A percentile compares a stretch with the other conserved stretches of the same genome.
Conservation (phyloP, 2,797 vertebrate genomes). For the Thunnus albacares region DNA sequence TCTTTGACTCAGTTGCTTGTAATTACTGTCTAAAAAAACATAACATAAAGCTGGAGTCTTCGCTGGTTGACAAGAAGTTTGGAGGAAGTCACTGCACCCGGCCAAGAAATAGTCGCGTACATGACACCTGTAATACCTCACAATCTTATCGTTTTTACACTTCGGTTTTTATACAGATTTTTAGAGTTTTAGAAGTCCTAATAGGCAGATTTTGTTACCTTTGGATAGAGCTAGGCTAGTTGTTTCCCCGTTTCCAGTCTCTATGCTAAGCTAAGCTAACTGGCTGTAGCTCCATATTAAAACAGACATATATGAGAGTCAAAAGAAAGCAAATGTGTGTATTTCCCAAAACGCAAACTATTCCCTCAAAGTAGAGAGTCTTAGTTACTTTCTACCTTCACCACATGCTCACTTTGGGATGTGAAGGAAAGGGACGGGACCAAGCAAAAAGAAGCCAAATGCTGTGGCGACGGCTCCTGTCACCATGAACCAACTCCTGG, state of each 20-base stretch:
- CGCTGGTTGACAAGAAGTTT: too few relatives aligned
- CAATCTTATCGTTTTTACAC: background rate
- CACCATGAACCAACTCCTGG: constrained; percentile 90
- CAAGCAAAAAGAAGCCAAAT: constrained; percentile 89
- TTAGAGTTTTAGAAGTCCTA: too few relatives aligned
- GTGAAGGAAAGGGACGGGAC: constrained; percentile 91
- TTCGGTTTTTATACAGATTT: too few relatives aligned
- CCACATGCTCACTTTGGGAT: constrained; percentile 85
- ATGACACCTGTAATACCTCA: background rate
- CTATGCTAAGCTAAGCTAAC: too few relatives aligned
- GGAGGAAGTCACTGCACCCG: background rate
- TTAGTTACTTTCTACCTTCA: background rate
- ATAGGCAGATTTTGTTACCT: too few relatives aligned
- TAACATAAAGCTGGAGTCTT: background rate
- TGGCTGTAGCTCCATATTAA: too few relatives aligned
- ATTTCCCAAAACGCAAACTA: background rate
- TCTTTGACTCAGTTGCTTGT: too few relatives aligned
- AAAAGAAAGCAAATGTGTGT: fast-evolving
- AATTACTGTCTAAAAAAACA: background rate
- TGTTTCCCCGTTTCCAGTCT: too few relatives aligned
- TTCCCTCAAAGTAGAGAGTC: background rate
- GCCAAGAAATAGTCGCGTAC: background rate
- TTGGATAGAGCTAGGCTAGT: too few relatives aligned
- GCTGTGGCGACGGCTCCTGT: constrained; percentile 87
- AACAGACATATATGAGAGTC: background rate